Conservation (phyloP, 2,888 invertebrate species). For the Platycnemis pennipes region DNA sequence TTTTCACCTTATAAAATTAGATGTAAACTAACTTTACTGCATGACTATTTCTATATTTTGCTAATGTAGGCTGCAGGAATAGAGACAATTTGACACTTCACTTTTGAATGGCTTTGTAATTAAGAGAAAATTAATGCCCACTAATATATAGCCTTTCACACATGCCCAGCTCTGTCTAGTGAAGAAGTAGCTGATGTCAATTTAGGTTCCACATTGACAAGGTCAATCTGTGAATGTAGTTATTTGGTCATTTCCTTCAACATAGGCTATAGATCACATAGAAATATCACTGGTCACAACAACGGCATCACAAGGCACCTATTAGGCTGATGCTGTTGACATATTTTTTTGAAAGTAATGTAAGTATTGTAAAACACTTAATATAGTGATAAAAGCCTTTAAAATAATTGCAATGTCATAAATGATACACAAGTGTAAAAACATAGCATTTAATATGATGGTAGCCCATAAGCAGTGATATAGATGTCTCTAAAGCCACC, state of each 20-base stretch:
- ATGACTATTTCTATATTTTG: slow-evolving; percentile 44
- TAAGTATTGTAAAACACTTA: background rate
- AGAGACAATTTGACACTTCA: background rate
- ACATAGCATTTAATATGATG: background rate
- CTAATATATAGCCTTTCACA: slow-evolving; percentile 37
- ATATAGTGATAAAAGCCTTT: background rate
- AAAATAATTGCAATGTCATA: background rate
- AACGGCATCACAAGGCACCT: background rate
- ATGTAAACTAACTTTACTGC: slow-evolving; percentile 21
- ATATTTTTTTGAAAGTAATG: background rate
- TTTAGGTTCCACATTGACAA: background rate
- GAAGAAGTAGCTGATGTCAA: slow-evolving; percentile 24
- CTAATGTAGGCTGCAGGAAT: slow-evolving; percentile 29
- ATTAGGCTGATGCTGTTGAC: background rate
- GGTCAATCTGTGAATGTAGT: slow-evolving; percentile 36
- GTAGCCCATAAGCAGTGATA: slow-evolving; percentile 42
- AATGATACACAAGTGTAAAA: background rate
- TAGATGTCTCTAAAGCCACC: background rate
- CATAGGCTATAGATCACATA: background rate
- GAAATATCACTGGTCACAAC: background rate
- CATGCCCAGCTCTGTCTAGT: slow-evolving; percentile 29
- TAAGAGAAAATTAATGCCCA: background rate
- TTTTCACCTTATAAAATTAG: background rate
- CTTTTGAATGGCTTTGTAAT: slow-evolving; percentile 33
- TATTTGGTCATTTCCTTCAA: background rate